These are phyloP conservation scores for Apamea monoglypha DNA, from an alignment of 2,888 invertebrate species.

Conservation along the genomic window DNA sequence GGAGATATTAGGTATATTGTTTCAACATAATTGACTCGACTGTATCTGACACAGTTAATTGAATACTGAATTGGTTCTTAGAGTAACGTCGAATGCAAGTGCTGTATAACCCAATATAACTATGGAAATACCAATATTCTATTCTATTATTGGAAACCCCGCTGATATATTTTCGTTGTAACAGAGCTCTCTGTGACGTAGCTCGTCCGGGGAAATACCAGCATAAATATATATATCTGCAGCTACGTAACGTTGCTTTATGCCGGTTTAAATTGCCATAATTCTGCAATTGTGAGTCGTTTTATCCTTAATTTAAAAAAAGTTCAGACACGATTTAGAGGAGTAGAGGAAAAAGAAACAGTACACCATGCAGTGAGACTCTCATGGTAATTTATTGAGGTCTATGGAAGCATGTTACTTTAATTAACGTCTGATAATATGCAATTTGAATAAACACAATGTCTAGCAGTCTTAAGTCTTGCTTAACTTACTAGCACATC, in stretches of 20 bases:
- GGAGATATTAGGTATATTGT: not conserved
- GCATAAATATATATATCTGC: not conserved
- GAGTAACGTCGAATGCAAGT: not conserved
- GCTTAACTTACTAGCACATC: not conserved
- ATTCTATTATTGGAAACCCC: not conserved
- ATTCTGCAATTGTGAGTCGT: not conserved
- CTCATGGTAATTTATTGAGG: not conserved
- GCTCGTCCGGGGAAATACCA: not conserved
- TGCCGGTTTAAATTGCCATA: not conserved
- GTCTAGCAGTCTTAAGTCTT: not conserved
- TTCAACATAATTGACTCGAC: not conserved
- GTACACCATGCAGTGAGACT: not conserved
- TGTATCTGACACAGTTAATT: conserved; percentile 2
- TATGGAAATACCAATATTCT: not conserved
- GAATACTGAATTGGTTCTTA: not conserved
- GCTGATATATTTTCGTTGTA: not conserved
- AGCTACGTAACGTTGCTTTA: not conserved
- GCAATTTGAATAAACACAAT: not conserved
- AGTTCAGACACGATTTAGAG: not conserved
- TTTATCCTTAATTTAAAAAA: not conserved
- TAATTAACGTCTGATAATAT: not conserved
- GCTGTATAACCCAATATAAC: not conserved
- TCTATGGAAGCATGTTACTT: not conserved
- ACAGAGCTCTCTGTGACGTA: not conserved
- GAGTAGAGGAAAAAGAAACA: not conserved